Evolutionary conservation across 2,797 vertebrate species (phyloP), one percentile per base, ranked within the genome.

Genomic region (Meriones psammophilus): DNA sequence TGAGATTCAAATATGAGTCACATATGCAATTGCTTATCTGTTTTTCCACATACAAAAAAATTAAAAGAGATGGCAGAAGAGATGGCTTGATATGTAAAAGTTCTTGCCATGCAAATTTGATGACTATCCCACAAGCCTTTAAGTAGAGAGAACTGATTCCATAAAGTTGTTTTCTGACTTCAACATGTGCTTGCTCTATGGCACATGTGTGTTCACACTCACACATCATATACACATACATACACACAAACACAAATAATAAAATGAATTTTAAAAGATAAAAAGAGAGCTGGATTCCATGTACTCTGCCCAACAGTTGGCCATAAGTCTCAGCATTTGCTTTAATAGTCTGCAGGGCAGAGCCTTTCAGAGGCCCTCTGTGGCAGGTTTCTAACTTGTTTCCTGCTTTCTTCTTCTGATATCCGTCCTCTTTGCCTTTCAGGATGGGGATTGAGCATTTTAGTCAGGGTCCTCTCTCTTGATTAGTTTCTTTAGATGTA

Each of bases 1-100:
- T 68, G 56, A 93, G 10, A 64, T 92, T 96, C n/a, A 96, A 87
- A 85, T 86, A 13, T 22, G 28, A 97, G 10, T 77, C 66, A 89
- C 24, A 77, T 76, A 64, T 71, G 26, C 26, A 89, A 89, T 71
- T 77, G 84, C 74, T 56, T 56, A 79, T 69, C 33, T 86, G 87
- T 92, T 91, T 46, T 68, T 26, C 58, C 68, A 68, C 12, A 91
- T 85, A 13, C 90, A 94, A 56, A 96, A 92, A 88, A 66, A 10
- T 85, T 36, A 88, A 87, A 93, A 39, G 71, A 50, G 13, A 56
- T 15, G 50, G 1, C 15, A 56, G 18, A 58, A 80, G 78, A 54
- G 50, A 20, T 79, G 77, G 77, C 50, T 56, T 54, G 22, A 46
- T 33, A 8, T 54, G 50, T 79, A n/a, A 68, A 85, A 68, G 10